Base-by-base conservation (phyloP, 2,797 vertebrate species). In the Ceyx erithaca region DNA sequence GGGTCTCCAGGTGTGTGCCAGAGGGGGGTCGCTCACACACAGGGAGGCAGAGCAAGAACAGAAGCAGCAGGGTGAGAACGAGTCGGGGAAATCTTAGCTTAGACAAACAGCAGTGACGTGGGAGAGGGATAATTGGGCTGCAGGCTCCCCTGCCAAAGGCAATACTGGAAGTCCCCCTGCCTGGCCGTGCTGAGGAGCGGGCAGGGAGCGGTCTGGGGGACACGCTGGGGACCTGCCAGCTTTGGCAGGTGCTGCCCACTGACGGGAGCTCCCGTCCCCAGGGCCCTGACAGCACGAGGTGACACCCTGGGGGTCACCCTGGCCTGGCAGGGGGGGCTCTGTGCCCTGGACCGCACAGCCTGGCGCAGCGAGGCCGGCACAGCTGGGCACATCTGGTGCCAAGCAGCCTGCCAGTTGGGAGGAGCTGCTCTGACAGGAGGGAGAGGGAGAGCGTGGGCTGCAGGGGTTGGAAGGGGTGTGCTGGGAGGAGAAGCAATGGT, bases 131-230 rank as follows among this genome's bases (percentile, higher is more conserved):
- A 81, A 93, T 88, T 79, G 51, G 82, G 67, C 63, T 69, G 80
- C 59, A 90, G 87, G 79, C 61, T 88, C 67, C 82, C 81, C 48
- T 95, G 95, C 93, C 92, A 95, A 95, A 88, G 82, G 92, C 93
- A 94, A 94, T 33, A 92, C 58, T 66, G 89, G 2, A 20, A 91
- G 64, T 55, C 55, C 46, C 35, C 1, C 63, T 92, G 1, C 0
- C 40, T n/a, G 85, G 67, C 37, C 73, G 79, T 31, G 5, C 8
- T 17, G 23, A 89, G 89, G 72, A 45, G 51, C 3, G 9, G 4
- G 30, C 83, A 26, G 64, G 61, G 58, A 0, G 26, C 64, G 63
- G 4, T 5, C 20, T 9, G 4, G 14, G 28, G 80, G 55, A 77
- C 11, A 2, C 0, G 3, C 23, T 5, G 54, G 80, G 63, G 63